Evolutionary conservation across 2,797 vertebrate genomes (phyloP), one percentile per base, ranked within the genome.

Genomic region (Phrynocephalus guinanensis): DNA sequence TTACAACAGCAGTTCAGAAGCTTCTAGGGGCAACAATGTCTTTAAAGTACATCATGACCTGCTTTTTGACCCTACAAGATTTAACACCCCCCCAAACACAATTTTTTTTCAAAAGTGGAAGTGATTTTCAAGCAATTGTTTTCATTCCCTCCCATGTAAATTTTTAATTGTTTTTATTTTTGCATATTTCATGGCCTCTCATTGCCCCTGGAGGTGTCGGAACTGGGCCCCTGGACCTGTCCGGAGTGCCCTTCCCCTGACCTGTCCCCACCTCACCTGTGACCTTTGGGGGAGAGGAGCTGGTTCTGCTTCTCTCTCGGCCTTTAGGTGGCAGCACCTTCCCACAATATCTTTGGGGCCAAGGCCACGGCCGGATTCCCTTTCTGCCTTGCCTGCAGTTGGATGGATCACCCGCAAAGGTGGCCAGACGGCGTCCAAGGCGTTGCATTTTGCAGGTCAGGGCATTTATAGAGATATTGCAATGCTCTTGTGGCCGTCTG

Each of bases 241-340:
- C 16, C 1, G 60, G 20, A 15, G 5, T 18, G 18, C 60, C 38
- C 60, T 63, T 3, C 60, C 60, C 18, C 13, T 63, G 60, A 63
- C 60, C 60, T 63, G 60, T 20, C 18, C 18, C 5, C 18, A 18
- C 60, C 18, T 63, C 60, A 63, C 22, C 66, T 70, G 44, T 28
- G 15, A 79, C 33, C 84, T 48, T 75, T 52, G 56, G 50, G 15
- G 15, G 13, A 48, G 3, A 63, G 56, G 18, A 50, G 0, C 16
- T 0, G 73, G 50, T 11, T 82, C 86, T 70, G 80, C 24, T 81
- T 28, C n/a, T 67, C n/a, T 67, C 70, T 84, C 52, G 50, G 63
- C 94, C 97, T 93, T 93, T 88, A 96, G 97, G 96, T 97, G 97
- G 97, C 97, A 97, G 96, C 95, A 94, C 76, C 80, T 93, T 88